Base-by-base conservation (phyloP, 2,797 vertebrate genomes). In the Phataginus tetradactyla region DNA sequence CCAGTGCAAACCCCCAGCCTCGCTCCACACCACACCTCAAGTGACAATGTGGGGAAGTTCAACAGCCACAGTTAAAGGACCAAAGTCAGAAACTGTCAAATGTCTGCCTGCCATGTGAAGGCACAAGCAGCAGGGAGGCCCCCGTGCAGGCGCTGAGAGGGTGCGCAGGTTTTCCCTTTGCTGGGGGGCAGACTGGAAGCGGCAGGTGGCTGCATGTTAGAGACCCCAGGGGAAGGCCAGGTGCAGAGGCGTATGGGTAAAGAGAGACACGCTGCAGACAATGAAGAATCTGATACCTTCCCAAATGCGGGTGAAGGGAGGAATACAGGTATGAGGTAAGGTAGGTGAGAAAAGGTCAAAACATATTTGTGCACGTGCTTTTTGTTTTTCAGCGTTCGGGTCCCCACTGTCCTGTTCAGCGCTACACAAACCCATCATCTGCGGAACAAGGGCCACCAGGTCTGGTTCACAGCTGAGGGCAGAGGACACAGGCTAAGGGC, bases 351-450 rank as follows among this genome's bases (percentile, higher is more conserved):
- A 89, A 45, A 45, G n/a, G 55, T 45, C 75, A 42, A 53, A 57
- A 51, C 9, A 25, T 39, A 7, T 4, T 29, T 7, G 1, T 57
- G 45, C 7, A 7, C 37, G 20, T 0, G 1, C 34, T n/a, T 11
- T 29, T 2, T 17, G 61, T 27, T 96, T 71, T 92, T 64, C 88
- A 63, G 66, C 61, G 2, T 64, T 4, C 1, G 25, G 29, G 13
- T 45, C 81, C 9, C 23, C 21, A 10, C 49, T 2, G 1, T 29
- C n/a, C 42, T 61, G 3, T 49, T 59, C 20, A 13, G 71, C 2
- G 23, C 18, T 18, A 51, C 32, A 66, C 21, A 32, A 3, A 20
- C 32, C 45, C 29, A 53, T 11, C 23, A 29, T 3, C 53, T 34
- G 29, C 0, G n/a, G 64, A 83, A 53, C 20, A 23, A 45, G 68